Base-by-base conservation (phyloP, 2,113 vertebrate genomes). In the Larimichthys polyactis region DNA sequence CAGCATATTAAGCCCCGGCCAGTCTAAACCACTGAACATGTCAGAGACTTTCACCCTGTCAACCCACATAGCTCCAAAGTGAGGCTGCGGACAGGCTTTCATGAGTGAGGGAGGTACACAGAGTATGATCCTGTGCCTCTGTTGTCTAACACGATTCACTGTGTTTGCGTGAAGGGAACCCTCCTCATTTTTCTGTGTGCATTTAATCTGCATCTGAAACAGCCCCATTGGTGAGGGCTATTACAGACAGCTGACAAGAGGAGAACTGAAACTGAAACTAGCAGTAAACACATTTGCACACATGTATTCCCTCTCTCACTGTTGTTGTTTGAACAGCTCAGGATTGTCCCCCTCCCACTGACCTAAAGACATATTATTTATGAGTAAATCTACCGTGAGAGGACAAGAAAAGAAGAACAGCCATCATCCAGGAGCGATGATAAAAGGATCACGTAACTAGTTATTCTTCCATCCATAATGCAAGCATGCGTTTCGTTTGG, bases 201-300 rank as follows among this genome's bases (percentile, higher is more conserved):
- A 55, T 87, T 87, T 78, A 62, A 78, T 81, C 11, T 80, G 60
- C 68, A 77, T 66, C 55, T 85, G 79, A 81, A 75, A 55, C 77
- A 58, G 62, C 59, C 58, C 54, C 64, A 66, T 40, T 44, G 81
- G 73, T 54, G 71, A 70, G 36, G 55, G n/a, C 80, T 40, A 48
- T 80, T 78, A 76, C 51, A 72, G 78, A 54, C 59, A n/a, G 57
- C 49, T 76, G 70, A 84, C 68, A 79, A 66, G 24, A 64, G 48
- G 67, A 54, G 36, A 70, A 63, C 2, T 71, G 43, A 84, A 82
- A 76, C 22, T 16, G n/a, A 83, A 80, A 72, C 19, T 65, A 27
- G 43, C 19, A 36, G 8, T 63, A 46, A 83, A 82, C 73, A 70
- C 11, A 83, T 77, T 63, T 9, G 1, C 24, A 67, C 27, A 55